Conservation (phyloP, 2,888 invertebrate species). For the Crematogaster levior region DNA sequence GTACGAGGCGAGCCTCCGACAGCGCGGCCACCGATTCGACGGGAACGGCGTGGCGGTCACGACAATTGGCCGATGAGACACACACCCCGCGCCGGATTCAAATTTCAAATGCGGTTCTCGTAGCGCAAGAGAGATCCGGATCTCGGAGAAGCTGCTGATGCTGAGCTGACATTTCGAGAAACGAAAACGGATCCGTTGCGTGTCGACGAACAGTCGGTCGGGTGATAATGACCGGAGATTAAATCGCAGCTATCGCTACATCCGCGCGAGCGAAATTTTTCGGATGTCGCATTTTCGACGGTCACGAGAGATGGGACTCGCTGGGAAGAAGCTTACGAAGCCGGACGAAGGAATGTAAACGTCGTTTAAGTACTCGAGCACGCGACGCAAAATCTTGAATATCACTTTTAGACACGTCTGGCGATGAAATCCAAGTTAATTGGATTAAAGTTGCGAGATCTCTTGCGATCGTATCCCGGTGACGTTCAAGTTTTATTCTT, state of each 20-base stretch:
- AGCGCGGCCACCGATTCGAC: slow-evolving; percentile 16
- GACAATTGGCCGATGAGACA: background rate
- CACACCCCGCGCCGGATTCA: slow-evolving; percentile 37
- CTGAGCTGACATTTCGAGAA: slow-evolving; percentile 18
- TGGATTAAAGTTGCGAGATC: background rate
- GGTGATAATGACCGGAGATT: slow-evolving; percentile 24
- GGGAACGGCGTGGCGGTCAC: background rate
- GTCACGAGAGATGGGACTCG: background rate
- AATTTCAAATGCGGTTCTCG: slow-evolving; percentile 21
- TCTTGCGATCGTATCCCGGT: background rate
- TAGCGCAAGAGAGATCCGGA: slow-evolving; percentile 10
- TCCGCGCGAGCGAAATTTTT: slow-evolving; percentile 12
- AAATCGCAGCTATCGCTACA: background rate
- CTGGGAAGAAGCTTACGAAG: background rate
- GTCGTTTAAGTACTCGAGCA: background rate
- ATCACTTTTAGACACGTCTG: background rate
- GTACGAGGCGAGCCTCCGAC: slow-evolving; percentile 64
- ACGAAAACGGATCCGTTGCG: slow-evolving; percentile 19
- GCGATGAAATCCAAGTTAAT: background rate
- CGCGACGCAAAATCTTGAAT: background rate
- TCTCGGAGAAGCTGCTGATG: background rate
- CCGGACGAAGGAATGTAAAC: background rate
- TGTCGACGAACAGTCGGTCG: background rate
- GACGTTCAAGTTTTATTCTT: slow-evolving; percentile 7
- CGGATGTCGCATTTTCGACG: background rate